Base-by-base conservation (phyloP, 2,113 vertebrate genomes). In the Oceanodroma tethys region DNA sequence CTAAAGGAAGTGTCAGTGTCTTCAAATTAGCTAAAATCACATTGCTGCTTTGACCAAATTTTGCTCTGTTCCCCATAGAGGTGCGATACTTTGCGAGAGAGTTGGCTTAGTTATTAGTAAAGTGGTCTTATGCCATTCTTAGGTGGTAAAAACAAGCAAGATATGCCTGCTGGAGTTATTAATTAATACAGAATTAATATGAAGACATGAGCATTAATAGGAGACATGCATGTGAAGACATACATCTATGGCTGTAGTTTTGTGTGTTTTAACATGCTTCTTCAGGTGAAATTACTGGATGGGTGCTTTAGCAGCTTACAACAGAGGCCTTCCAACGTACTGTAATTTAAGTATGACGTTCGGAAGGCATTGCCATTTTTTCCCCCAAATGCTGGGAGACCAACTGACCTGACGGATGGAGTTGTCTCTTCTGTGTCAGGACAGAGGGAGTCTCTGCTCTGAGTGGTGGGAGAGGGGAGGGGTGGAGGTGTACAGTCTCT, bases 321-420 rank as follows among this genome's bases (percentile, higher is more conserved):
- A 4, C 55, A 30, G 29, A 40, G 43, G 10, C 47, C 19, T 40
- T 74, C 7, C 10, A 15, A 6, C 30, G 59, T 27, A 6, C 27
- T 1, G 0, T 30, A 3, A 7, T 0, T 45, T 5, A n/a, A 32
- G 1, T 53, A 1, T 4, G 9, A 10, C 9, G 7, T 58, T 40
- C 32, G n/a, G 59, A 62, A 45, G 26, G 45, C n/a, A 3, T 7
- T 62, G 56, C 25, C 11, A 0, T n/a, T 40, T 93, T 93, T 32
- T 60, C 10, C 23, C 45, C 38, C 26, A 30, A 13, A 17, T 21
- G 6, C 30, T 83, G n/a, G 52, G 82, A 29, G 9, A 21, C 45
- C 19, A 10, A 0, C 36, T 83, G 30, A 16, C 34, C 5, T 52
- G 30, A 10, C 16, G 0, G 1, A 40, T 29, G 40, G 23, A 4